Conservation (phyloP, 2,888 invertebrate genomes). For the Drosophila prostipennis region DNA sequence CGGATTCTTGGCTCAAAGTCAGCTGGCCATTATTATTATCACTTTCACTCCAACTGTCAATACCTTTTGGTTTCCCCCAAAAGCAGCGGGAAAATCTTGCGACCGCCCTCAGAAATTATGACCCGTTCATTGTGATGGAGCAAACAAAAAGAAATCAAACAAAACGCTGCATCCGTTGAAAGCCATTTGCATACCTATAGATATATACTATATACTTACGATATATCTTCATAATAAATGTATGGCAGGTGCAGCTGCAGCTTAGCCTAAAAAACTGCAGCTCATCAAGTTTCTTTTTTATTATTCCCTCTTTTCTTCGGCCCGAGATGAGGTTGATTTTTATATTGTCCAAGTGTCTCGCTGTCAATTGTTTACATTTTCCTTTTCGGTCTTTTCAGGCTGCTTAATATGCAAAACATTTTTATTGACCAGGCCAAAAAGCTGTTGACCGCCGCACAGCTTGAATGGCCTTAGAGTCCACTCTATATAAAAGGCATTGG, state of each 20-base stretch:
- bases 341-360: slow-evolving; percentile 23
- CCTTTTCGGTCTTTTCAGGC: slow-evolving; percentile 42
- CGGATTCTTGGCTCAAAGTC: slow-evolving; percentile 42
- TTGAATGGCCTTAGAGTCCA: slow-evolving; percentile 46
- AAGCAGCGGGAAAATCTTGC: slow-evolving; percentile 42
- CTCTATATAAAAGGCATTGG: slow-evolving; percentile 35
- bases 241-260: slow-evolving; percentile 47
- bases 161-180: slow-evolving; percentile 55
- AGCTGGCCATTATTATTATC: slow-evolving; percentile 21
- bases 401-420: slow-evolving; percentile 70
- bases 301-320: slow-evolving; percentile 26
- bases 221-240: slow-evolving; percentile 34
- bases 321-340: slow-evolving; percentile 27
- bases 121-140: slow-evolving; percentile 9
- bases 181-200: slow-evolving; percentile 40
- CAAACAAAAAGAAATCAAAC: slow-evolving; percentile 28
- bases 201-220: neutral
- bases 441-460: slow-evolving; percentile 64
- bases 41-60: slow-evolving; percentile 54
- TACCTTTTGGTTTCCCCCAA: slow-evolving; percentile 4
- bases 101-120: slow-evolving; percentile 10
- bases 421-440: slow-evolving; percentile 60
- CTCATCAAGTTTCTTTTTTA: slow-evolving; percentile 45
- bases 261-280: slow-evolving; percentile 47
- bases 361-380: slow-evolving; percentile 74